These are phyloP conservation scores for Goniozus legneri DNA, from an alignment of 1,140 invertebrate genomes.

Conservation along the genomic window DNA sequence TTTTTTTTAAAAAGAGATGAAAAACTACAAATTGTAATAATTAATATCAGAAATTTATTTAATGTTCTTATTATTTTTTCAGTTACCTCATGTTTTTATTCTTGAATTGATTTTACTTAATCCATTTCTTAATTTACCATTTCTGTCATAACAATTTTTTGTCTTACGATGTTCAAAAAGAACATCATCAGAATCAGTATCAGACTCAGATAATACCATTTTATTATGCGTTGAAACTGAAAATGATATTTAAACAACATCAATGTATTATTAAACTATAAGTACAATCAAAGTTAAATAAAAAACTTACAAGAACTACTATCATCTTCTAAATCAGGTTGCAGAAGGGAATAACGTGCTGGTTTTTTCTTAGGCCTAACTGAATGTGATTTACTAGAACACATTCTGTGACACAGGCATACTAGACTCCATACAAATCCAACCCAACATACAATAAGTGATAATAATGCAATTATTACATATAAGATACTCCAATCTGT, in stretches of 20 bases:
- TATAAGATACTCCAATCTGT: constrained; percentile 86
- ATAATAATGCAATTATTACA: constrained; percentile 72
- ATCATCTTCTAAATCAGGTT: constrained; percentile 48
- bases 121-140: constrained; percentile 43
- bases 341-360: constrained; percentile 46
- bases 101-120: constrained; percentile 39
- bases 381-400: constrained; percentile 46
- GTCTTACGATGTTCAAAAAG: constrained; percentile 46
- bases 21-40: constrained; percentile 3
- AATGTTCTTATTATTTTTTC: background rate
- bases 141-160: constrained; percentile 38
- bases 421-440: constrained; percentile 68
- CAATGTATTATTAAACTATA: constrained; percentile 1
- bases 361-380: constrained; percentile 46
- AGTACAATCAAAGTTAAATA: constrained; percentile 9
- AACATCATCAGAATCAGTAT: constrained; percentile 50
- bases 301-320: constrained; percentile 37
- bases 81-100: constrained; percentile 42
- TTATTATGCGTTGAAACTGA: constrained; percentile 43
- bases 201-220: constrained; percentile 48
- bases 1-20: background rate
- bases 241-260: background rate
- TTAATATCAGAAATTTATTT: constrained; percentile 10
- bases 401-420: constrained; percentile 64
- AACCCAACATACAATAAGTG: constrained; percentile 62